Percentiles rank a stretch among this genome's conserved stretches.
Conservation (phyloP, 2,888 invertebrate species). For the Sinohyriopsis cumingii region DNA sequence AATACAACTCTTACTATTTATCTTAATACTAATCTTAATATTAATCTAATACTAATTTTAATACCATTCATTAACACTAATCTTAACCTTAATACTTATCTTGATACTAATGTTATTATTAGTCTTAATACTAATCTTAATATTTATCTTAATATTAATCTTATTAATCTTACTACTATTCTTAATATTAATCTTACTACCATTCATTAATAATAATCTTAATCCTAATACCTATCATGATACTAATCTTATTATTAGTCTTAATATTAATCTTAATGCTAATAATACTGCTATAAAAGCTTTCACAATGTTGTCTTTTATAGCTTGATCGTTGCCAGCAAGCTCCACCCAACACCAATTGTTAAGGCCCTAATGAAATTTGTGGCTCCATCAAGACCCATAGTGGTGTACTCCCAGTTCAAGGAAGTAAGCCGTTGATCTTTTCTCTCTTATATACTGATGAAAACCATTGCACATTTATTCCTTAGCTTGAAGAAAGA, state of each 20-base stretch:
- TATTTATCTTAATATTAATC: neutral
- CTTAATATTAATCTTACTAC: neutral
- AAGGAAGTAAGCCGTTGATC: conserved; percentile 76
- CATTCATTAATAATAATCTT: too few relatives aligned
- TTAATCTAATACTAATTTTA: too few relatives aligned
- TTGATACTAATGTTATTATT: too few relatives aligned
- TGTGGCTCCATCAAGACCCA: conserved; percentile 85
- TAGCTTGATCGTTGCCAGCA: conserved; percentile 79
- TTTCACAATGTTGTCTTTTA: conserved; percentile 16
- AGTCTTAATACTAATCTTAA: too few relatives aligned
- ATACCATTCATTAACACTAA: too few relatives aligned
- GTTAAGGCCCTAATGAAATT: conserved; percentile 83
- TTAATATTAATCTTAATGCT: neutral
- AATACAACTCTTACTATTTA: too few relatives aligned
- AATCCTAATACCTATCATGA: too few relatives aligned
- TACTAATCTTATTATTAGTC: too few relatives aligned
- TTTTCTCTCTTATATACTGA: neutral
- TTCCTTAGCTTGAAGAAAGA: too few relatives aligned
- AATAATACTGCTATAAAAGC: neutral
- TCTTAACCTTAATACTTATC: too few relatives aligned
- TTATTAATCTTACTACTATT: neutral
- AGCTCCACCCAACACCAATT: conserved; percentile 89
- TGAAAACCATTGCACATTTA: too few relatives aligned
- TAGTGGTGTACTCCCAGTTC: conserved; percentile 87
- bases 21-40: too few relatives aligned